Evolutionary conservation across 1,140 invertebrate species (phyloP).

Genomic region (Laupala kohalensis): DNA sequence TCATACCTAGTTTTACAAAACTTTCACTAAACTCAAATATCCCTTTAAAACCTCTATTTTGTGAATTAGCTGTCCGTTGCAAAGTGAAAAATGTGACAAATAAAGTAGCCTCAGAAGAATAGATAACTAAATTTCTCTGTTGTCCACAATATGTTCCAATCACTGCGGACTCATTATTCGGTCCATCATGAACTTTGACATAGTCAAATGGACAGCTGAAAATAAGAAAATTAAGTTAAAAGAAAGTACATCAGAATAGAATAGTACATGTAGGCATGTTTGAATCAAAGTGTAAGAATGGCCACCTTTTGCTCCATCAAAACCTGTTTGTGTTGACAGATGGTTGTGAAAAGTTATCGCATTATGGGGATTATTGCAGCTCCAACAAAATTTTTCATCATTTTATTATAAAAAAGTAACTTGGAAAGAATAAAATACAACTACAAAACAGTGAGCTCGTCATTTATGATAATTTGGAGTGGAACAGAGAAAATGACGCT

Average conservation of each 20-base stretch:
- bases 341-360: too few species aligned
- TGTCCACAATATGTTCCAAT: slow-evolving; percentile 98
- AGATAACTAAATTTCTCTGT: slow-evolving; percentile 86
- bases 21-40: slow-evolving; percentile 93
- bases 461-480: too few species aligned
- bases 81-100: slow-evolving; percentile 83
- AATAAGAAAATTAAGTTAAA: slow-evolving; percentile 15
- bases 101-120: slow-evolving; percentile 79
- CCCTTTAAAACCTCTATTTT: slow-evolving; percentile 89
- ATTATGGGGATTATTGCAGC: too few species aligned
- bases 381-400: too few species aligned
- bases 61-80: slow-evolving; percentile 73
- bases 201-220: slow-evolving; percentile 95
- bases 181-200: slow-evolving; percentile 91
- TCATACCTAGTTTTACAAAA: slow-evolving; percentile 85
- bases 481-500: too few species aligned
- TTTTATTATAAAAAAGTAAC: too few species aligned
- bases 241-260: neutral
- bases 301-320: too few species aligned
- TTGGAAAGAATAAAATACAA: too few species aligned
- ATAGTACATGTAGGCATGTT: neutral
- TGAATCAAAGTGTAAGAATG: too few species aligned
- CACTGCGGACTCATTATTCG: slow-evolving; percentile 65
- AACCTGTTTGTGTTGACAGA: too few species aligned
- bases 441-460: too few species aligned